Conservation (phyloP, 2,888 invertebrate genomes). For the Cenopis cana region DNA sequence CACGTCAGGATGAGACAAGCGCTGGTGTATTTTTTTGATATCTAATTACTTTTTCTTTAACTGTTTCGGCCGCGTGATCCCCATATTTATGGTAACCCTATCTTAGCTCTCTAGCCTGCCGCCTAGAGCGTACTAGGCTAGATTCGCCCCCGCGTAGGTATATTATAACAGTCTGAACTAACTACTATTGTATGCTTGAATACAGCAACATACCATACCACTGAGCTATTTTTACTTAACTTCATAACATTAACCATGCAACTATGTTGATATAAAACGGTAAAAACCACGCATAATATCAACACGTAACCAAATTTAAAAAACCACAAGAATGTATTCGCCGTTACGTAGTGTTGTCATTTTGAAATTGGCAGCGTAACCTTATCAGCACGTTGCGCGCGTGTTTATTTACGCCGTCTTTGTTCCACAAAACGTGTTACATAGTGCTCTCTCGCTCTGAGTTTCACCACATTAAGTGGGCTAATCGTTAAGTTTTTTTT, state of each 20-base stretch:
- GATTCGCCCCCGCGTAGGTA: no score
- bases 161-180: no score
- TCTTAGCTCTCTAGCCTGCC: no score
- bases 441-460: slow-evolving; percentile 14
- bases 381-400: neutral
- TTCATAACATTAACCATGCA: neutral
- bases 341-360: neutral
- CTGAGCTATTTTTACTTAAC: slow-evolving; percentile 3
- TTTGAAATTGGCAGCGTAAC: slow-evolving; percentile 2
- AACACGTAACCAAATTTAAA: slow-evolving; percentile 6
- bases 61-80: no score
- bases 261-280: slow-evolving; percentile 19
- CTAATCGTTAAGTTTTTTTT: neutral
- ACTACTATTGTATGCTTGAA: no score
- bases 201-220: neutral
- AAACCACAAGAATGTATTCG: slow-evolving; percentile 7
- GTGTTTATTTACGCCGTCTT: neutral
- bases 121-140: no score
- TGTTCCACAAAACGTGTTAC: neutral
- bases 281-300: slow-evolving; percentile 24
- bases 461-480: slow-evolving; percentile 1
- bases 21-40: no score
- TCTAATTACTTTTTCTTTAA: no score
- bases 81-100: no score
- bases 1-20: no score